phyloP scores from a whole-genome alignment of 1,140 invertebrate species.

The Vanessa atalanta region DNA sequence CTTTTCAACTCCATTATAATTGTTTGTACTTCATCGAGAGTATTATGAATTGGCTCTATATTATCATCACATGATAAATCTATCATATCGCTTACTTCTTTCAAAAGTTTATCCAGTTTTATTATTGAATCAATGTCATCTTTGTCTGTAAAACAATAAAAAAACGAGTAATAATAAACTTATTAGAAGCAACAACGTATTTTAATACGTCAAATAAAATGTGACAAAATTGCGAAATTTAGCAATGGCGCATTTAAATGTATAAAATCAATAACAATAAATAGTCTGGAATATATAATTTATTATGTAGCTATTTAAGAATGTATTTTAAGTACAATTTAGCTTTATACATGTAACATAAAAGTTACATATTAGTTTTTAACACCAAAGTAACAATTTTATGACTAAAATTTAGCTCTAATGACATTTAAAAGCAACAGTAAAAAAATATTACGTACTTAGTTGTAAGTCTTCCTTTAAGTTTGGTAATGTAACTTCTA shows the following conservation, averaged over 20 bases:
- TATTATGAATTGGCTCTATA: constrained; percentile 53
- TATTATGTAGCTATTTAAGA: too few species aligned
- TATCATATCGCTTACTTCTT: constrained; percentile 58
- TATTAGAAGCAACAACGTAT: neutral
- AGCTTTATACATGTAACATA: too few species aligned
- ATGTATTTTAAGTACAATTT: too few species aligned
- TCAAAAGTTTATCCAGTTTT: constrained; percentile 51
- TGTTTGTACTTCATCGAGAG: constrained; percentile 71
- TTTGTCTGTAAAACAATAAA: constrained; percentile 11
- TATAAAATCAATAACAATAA: too few species aligned
- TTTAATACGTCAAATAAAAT: too few species aligned
- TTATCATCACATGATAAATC: constrained; percentile 45
- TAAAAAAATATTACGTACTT: neutral
- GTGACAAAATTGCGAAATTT: too few species aligned
- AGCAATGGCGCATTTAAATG: too few species aligned
- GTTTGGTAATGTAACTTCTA: neutral
- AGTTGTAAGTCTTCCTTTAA: neutral
- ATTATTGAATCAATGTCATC: constrained; percentile 48
- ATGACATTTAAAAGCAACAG: too few species aligned
- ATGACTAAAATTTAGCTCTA: too few species aligned
- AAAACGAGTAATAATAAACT: neutral
- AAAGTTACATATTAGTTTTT: too few species aligned
- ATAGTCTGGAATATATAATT: too few species aligned
- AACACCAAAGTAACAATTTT: too few species aligned
- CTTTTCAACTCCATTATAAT: constrained; percentile 69